Percentiles rank a stretch among this genome's conserved stretches.
Conservation (phyloP, 2,797 vertebrate species). For the Cygnus olor region DNA sequence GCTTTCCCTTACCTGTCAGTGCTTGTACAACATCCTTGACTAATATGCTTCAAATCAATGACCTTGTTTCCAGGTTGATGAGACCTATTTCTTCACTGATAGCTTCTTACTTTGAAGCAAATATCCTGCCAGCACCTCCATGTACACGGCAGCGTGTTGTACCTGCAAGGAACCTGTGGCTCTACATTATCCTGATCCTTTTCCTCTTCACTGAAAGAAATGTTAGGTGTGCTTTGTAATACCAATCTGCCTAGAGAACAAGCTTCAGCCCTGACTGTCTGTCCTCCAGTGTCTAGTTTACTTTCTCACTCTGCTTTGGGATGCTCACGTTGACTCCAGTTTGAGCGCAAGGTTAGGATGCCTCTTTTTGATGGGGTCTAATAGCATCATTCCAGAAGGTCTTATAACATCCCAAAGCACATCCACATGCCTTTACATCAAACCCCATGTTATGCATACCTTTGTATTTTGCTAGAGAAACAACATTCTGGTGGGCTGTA, state of each 20-base stretch:
- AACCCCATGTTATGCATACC: not conserved
- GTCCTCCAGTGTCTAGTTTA: not conserved
- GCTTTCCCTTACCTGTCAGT: not conserved
- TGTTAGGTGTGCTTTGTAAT: not conserved
- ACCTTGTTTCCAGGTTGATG: not conserved
- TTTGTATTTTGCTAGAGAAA: not conserved
- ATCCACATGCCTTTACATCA: not conserved
- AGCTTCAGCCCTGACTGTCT: not conserved
- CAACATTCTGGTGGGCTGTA: not conserved
- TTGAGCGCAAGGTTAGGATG: accelerated
- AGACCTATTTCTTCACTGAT: not conserved
- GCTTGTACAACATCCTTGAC: not conserved
- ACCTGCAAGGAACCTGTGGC: not conserved
- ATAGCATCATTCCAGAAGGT: not conserved
- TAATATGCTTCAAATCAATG: not conserved
- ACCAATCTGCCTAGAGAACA: not conserved
- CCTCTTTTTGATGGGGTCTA: not conserved
- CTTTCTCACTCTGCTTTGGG: not conserved
- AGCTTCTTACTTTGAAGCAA: not conserved
- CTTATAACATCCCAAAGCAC: not conserved
- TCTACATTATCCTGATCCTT: not conserved
- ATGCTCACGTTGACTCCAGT: not conserved
- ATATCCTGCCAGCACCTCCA: not conserved
- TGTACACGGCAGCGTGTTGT: accelerated
- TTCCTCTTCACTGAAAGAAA: not conserved